A percentile compares a stretch with the other conserved stretches of the same genome.
phyloP scores from a whole-genome alignment of 2,797 vertebrate genomes.

The Gadopsis marmoratus region DNA sequence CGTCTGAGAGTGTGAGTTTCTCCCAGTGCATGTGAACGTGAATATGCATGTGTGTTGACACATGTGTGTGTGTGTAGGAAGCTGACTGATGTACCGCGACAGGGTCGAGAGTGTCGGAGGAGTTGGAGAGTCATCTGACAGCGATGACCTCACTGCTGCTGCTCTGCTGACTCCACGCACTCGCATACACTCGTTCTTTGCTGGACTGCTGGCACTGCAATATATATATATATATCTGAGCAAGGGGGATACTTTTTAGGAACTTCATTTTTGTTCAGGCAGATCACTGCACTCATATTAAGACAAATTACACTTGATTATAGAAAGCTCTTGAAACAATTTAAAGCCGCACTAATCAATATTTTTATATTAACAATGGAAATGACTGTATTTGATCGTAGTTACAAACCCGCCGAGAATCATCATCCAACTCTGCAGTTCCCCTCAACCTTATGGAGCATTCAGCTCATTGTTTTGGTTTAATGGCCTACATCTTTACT shows the following conservation, averaged over 20 bases:
- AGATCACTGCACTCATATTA: neutral
- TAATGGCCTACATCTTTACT: neutral
- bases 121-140: slow-evolving; percentile 23
- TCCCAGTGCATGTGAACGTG: neutral
- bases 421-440: neutral
- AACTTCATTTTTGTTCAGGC: no score
- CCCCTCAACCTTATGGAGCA: no score
- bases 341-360: no score
- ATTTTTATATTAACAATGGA: no score
- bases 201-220: neutral
- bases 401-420: neutral
- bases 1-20: slow-evolving; percentile 1
- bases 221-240: no score
- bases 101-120: slow-evolving; percentile 15
- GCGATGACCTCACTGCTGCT: neutral
- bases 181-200: neutral
- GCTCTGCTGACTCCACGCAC: slow-evolving; percentile 33
- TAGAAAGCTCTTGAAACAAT: no score
- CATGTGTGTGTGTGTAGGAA: slow-evolving; percentile 14
- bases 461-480: neutral
- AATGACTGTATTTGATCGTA: no score
- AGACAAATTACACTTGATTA: no score
- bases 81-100: slow-evolving; percentile 44
- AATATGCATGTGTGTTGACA: slow-evolving; percentile 34
- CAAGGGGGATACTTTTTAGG: no score